A percentile compares a stretch with the other conserved stretches of the same genome.
phyloP scores from a whole-genome alignment of 1,140 invertebrate genomes.

The Diplogasteroides magnus region DNA sequence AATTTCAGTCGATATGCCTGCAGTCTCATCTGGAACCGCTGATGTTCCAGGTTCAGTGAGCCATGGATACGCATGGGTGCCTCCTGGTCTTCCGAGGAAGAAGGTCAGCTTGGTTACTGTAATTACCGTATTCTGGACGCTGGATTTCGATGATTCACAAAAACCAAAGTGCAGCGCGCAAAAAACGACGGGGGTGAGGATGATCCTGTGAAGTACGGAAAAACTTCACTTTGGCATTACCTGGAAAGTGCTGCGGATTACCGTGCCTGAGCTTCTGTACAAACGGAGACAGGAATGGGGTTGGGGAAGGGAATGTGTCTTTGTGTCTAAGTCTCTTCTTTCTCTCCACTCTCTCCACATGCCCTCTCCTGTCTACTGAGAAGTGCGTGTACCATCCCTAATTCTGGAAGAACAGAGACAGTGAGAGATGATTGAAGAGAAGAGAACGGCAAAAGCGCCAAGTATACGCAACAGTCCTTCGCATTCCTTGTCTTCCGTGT shows the following conservation, averaged over 20 bases:
- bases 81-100: constrained; percentile 44
- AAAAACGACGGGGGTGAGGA: no score
- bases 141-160: no score
- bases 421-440: no score
- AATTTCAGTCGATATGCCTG: constrained; percentile 33
- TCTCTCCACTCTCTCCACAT: not conserved
- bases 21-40: constrained; percentile 6
- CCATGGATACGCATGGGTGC: constrained; percentile 54
- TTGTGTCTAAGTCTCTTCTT: constrained; percentile 3
- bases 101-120: constrained; percentile 38
- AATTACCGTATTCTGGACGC: not conserved
- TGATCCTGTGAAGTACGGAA: no score
- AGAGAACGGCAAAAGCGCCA: no score
- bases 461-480: constrained; percentile 1
- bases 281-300: not conserved
- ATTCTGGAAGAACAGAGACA: no score
- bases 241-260: no score
- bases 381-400: no score
- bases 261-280: not conserved
- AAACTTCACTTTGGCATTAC: no score
- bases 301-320: not conserved
- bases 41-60: constrained; percentile 45
- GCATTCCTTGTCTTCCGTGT: not conserved
- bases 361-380: no score
- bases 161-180: no score